Conservation (phyloP, 2,113 vertebrate genomes). For the Gymnorhina tibicen region DNA sequence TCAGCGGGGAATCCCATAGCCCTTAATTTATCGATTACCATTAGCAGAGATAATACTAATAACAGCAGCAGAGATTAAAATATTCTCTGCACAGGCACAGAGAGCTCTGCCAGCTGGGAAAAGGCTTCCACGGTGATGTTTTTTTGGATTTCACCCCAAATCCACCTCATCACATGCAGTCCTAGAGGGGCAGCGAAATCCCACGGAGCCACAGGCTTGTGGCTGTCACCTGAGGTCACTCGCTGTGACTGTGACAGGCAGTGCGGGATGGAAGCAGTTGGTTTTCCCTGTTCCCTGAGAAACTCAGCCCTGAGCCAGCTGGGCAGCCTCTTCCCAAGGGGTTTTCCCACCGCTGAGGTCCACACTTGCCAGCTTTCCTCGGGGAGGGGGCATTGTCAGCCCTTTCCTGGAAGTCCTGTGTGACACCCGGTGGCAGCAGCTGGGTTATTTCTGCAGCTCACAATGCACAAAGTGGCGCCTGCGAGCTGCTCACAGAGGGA, state of each 20-base stretch:
- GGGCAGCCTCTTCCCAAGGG: neutral
- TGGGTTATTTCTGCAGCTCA: neutral
- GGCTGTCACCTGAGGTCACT: neutral
- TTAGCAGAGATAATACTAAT: neutral
- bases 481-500: neutral
- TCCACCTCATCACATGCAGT: fast-evolving
- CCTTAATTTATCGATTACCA: neutral
- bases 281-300: neutral
- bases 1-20: neutral
- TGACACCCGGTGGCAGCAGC: constrained; percentile 2
- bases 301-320: neutral
- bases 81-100: neutral
- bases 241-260: fast-evolving
- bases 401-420: neutral
- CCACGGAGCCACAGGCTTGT: neutral
- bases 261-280: neutral
- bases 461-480: neutral
- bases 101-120: neutral
- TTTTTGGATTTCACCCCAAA: neutral
- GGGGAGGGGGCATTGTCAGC: neutral
- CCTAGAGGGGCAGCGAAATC: neutral
- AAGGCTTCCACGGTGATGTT: fast-evolving
- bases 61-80: neutral
- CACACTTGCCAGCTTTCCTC: neutral
- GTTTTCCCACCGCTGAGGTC: neutral